These are phyloP conservation scores for Nebria brevicollis DNA, from an alignment of 2,888 invertebrate genomes.

Conservation along the genomic window DNA sequence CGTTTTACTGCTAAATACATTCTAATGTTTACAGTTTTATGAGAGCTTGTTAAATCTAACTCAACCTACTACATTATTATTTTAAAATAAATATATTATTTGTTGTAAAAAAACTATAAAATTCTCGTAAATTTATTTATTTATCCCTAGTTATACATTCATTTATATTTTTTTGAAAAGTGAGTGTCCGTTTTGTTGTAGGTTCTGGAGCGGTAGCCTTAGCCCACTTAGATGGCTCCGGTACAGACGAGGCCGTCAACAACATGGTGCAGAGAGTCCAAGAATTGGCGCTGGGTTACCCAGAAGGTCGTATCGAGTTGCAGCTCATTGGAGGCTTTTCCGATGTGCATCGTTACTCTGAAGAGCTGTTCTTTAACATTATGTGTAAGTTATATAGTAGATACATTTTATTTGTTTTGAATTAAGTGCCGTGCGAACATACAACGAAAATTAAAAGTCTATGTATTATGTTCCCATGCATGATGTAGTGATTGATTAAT, in stretches of 20 bases:
- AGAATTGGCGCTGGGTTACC: constrained; percentile 85
- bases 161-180: not conserved
- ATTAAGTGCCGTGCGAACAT: constrained; percentile 17
- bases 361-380: constrained; percentile 88
- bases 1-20: not conserved
- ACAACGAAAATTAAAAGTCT: not conserved
- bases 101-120: no score
- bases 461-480: not conserved
- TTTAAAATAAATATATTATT: no score
- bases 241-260: constrained; percentile 84
- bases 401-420: not conserved
- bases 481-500: constrained; percentile 27
- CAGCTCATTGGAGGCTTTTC: constrained; percentile 92
- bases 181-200: constrained; percentile 59
- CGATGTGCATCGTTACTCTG: constrained; percentile 86
- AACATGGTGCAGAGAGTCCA: constrained; percentile 88
- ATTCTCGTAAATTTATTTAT: no score
- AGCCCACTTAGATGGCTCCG: constrained; percentile 86
- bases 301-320: constrained; percentile 88
- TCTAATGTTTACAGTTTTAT: not conserved
- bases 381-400: constrained; percentile 75
- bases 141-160: no score
- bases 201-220: constrained; percentile 90
- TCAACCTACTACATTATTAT: not conserved
- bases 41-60: not conserved